phyloP scores from a whole-genome alignment of 2,888 invertebrate genomes.

The Campoplex nolae region DNA sequence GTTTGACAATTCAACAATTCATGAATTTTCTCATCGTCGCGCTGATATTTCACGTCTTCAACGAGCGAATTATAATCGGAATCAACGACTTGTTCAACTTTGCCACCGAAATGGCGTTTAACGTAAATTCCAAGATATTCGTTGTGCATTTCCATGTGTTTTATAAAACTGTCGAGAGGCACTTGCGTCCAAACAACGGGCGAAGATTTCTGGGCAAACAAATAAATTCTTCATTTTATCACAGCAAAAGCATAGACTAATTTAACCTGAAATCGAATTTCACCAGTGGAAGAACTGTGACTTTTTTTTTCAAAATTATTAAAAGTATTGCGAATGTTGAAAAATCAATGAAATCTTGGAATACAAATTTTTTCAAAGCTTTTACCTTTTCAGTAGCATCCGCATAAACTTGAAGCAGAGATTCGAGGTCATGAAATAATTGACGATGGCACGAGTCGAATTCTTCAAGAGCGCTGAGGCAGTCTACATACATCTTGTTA shows the following conservation, averaged over 20 bases:
- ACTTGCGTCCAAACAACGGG: constrained; percentile 81
- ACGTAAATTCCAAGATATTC: constrained; percentile 77
- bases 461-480: constrained; percentile 70
- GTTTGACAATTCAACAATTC: constrained; percentile 74
- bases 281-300: too few relatives aligned
- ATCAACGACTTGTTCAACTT: constrained; percentile 63
- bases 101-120: constrained; percentile 75
- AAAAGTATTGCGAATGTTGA: too few relatives aligned
- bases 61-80: constrained; percentile 72
- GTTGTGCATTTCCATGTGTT: constrained; percentile 79
- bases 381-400: constrained; percentile 78
- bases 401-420: constrained; percentile 76
- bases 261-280: background rate
- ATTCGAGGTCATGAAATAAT: constrained; percentile 73
- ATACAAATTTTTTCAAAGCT: background rate
- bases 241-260: background rate
- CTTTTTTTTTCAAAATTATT: too few relatives aligned
- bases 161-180: constrained; percentile 79
- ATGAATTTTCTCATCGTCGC: constrained; percentile 71
- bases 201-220: constrained; percentile 74
- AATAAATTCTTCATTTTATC: background rate
- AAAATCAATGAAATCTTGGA: background rate
- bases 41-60: constrained; percentile 71
- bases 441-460: constrained; percentile 73
- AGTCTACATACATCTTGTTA: constrained; percentile 73